Percentiles rank a stretch among this genome's conserved stretches.
These are phyloP conservation scores for Rhabdomys pumilio DNA, from an alignment of 2,797 vertebrate species.

Conservation along the genomic window DNA sequence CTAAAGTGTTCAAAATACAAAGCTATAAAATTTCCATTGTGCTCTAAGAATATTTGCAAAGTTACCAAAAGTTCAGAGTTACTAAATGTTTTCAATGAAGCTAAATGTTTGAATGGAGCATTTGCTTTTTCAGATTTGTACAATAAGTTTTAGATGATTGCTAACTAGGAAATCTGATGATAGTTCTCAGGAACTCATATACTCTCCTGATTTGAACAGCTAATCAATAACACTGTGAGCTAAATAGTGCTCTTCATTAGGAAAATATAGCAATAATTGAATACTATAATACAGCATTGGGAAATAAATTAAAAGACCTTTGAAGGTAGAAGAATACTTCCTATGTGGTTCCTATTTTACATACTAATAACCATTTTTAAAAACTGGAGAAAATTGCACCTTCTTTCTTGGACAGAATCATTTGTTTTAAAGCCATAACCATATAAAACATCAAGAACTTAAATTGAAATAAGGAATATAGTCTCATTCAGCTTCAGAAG, in stretches of 20 bases:
- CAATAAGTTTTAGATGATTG: background rate
- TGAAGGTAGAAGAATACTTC: background rate
- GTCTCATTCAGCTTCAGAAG: background rate
- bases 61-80: background rate
- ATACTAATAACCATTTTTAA: background rate
- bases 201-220: background rate
- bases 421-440: background rate
- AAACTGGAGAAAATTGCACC: background rate
- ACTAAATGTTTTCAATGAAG: background rate
- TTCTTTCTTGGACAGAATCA: background rate
- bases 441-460: background rate
- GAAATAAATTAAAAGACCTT: background rate
- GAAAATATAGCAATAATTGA: background rate
- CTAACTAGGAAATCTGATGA: background rate
- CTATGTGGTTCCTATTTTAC: background rate
- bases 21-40: background rate
- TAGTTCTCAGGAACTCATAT: background rate
- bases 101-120: background rate
- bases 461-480: background rate
- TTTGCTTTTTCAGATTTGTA: background rate
- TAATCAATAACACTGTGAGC: background rate
- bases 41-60: background rate
- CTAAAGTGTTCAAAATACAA: background rate
- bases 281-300: too few relatives aligned
- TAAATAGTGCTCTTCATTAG: background rate